Base-by-base conservation (phyloP, 2,797 vertebrate species). In the Lacerta agilis region DNA sequence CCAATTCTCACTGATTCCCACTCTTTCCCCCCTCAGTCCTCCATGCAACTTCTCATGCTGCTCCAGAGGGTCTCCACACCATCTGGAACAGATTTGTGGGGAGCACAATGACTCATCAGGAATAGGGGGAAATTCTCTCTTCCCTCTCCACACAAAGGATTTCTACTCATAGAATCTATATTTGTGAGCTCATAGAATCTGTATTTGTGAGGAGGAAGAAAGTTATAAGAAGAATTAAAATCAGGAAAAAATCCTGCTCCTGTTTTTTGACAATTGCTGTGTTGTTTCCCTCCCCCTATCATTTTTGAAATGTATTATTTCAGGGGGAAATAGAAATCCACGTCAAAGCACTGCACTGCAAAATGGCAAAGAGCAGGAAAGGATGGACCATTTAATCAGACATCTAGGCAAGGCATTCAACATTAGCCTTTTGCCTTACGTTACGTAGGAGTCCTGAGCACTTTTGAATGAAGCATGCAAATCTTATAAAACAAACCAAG, bases 331-430 rank as follows among this genome's bases (percentile, higher is more conserved):
- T 20, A 33, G 36, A 27, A 75, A 49, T 49, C n/a, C 10, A 76
- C 27, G 18, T 33, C 23, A 58, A 45, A 36, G 2, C 0, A 10
- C 3, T 0, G 27, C 61, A 0, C 0, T 0, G 7, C 0, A 0
- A 9, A 64, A 4, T 0, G 33, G 23, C 2, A 69, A 36, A 0
- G 38, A 81, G n/a, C 0, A 7, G 45, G 4, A 64, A 82, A n/a
- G 66, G 49, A 38, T 9, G 3, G 38, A 4, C 82, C 64, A 75
- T 61, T n/a, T 43, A 33, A 41, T n/a, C 36, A 36, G 36, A 25
- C 3, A 11, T 2, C 9, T 58, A 58, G 72, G 27, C 67, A 82
- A 83, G 17, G 79, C 36, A 2, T 66, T 58, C 43, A 43, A 15
- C n/a, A 5, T 29, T 61, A 77, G n/a, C 1, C 0, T n/a, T 29